phyloP scores from a whole-genome alignment of 2,113 vertebrate genomes.

The Vimba vimba region DNA sequence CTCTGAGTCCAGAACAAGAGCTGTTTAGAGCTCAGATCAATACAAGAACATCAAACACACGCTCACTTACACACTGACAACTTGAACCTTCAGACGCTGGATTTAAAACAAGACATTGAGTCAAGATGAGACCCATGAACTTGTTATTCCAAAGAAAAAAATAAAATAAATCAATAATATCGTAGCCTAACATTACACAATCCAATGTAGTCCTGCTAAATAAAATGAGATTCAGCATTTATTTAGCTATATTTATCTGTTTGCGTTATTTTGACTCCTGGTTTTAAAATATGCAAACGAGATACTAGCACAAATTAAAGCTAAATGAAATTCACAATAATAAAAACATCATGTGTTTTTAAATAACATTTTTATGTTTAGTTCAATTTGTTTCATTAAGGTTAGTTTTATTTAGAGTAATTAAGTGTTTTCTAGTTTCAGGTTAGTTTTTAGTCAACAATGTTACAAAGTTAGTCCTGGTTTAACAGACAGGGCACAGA shows the following conservation, averaged over 20 bases:
- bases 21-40: constrained; percentile 28
- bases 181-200: background rate
- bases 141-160: background rate
- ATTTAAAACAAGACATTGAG: constrained; percentile 1
- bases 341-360: too few species aligned
- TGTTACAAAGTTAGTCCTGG: too few species aligned
- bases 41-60: constrained; percentile 11
- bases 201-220: background rate
- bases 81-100: background rate
- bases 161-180: background rate
- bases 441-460: too few species aligned
- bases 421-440: too few species aligned
- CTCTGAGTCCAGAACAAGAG: constrained; percentile 2
- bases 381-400: too few species aligned
- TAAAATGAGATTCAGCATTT: background rate
- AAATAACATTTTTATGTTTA: too few species aligned
- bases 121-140: background rate
- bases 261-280: background rate
- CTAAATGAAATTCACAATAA: background rate
- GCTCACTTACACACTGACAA: constrained; percentile 15
- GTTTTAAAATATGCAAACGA: background rate
- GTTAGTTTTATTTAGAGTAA: too few species aligned
- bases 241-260: background rate
- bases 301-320: background rate
- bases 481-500: too few species aligned